Evolutionary conservation across 64 coral and sea anemone genomes (phyloP), one percentile per base, ranked within the genome.

Genomic region (Porites lutea): DNA sequence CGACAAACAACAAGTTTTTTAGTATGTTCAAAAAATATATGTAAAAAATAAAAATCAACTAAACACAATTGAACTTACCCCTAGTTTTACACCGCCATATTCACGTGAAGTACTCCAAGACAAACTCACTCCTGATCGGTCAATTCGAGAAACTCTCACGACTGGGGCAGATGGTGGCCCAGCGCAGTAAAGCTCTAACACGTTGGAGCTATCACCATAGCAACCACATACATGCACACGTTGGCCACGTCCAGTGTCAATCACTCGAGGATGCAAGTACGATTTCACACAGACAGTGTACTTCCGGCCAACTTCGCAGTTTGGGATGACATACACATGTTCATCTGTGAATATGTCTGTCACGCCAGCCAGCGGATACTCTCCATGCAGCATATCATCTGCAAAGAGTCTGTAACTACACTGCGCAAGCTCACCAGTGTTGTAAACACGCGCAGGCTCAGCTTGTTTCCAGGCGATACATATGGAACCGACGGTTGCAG

Each of bases 401-500:
- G 94, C 92, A 82, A 94, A 97, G 23, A 97, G 88, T 60, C 67
- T 79, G 72, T 94, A 93, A 66, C 95, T 97, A 6, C 45, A 80
- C 13, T 70, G 83, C 4, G 48, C 53, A 72, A 67, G 10, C 47
- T 75, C 14, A 22, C 9, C 46, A 13, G 81, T 20, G 81, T 21
- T 52, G 6, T 9, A 16, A 68, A n/a, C 12, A 47, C 18, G 27
- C 81, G 63, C 48, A 13, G 19, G 63, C 46, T 84, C 16, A 9
- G 48, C 45, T 20, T n/a, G 71, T 86, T 89, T 75, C 95, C 95
- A 97, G 0, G 81, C 75, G 8, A 94, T 69, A 44, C 53, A 79
- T 43, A 97, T 91, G 16, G 88, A 87, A 7, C 81, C 82, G 37
- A 63, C 49, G 15, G 91, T 86, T 13, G 67, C 71, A 15, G 74